A percentile compares a stretch with the other conserved stretches of the same genome.
These are phyloP conservation scores for Nasalis larvatus DNA, from an alignment of 2,113 vertebrate species.

Conservation along the genomic window DNA sequence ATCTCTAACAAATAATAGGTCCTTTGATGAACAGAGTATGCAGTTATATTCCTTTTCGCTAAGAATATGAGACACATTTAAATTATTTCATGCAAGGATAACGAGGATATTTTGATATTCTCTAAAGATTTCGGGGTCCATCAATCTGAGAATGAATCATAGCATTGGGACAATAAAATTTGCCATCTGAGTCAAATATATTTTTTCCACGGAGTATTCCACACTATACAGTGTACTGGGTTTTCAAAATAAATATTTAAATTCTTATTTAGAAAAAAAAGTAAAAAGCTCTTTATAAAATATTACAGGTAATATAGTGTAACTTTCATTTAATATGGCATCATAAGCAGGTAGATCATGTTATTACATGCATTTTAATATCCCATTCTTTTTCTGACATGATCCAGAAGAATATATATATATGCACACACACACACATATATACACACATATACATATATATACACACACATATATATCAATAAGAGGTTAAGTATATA, in stretches of 20 bases:
- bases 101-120: background rate
- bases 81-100: background rate
- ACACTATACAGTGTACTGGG: background rate
- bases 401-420: background rate
- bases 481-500: too few species aligned
- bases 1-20: background rate
- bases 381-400: background rate
- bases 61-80: background rate
- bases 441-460: too few species aligned
- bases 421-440: too few species aligned
- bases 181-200: background rate
- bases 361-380: background rate
- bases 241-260: background rate
- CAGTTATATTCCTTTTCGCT: background rate
- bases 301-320: background rate
- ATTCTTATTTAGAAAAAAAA: background rate
- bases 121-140: background rate
- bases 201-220: background rate
- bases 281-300: background rate
- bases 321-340: background rate
- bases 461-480: too few species aligned
- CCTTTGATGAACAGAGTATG: accelerated
- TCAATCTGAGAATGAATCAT: background rate
- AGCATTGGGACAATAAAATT: background rate
- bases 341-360: background rate